A percentile compares a stretch with the other conserved stretches of the same genome.
Conservation (phyloP, 2,797 vertebrate species). For the Rhinogobio ventralis region DNA sequence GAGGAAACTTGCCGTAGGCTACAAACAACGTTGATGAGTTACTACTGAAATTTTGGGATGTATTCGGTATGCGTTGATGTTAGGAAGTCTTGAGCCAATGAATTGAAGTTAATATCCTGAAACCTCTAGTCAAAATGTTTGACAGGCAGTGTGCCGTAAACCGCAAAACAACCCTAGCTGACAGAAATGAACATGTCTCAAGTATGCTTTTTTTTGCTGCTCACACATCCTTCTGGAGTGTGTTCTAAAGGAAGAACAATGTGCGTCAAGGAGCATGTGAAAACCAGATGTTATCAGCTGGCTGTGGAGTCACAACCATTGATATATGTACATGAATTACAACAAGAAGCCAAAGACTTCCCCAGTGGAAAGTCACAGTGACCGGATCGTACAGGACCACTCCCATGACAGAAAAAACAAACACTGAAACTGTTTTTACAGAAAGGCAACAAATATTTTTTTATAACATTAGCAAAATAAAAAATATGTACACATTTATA, state of each 20-base stretch:
- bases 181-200: not conserved
- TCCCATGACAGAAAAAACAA: conserved; percentile 19
- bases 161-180: not conserved
- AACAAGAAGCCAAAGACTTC: conserved; percentile 38
- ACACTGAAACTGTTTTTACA: not conserved
- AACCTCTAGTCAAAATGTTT: not conserved
- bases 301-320: conserved; percentile 20
- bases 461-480: not conserved
- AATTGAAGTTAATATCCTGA: not conserved
- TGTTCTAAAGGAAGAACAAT: conserved; percentile 60
- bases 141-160: not conserved
- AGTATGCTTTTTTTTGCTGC: not conserved
- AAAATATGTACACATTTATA: not conserved
- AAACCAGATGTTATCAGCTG: conserved; percentile 57
- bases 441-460: not conserved
- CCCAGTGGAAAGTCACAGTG: conserved; percentile 43
- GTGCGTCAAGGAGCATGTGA: conserved; percentile 60
- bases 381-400: conserved; percentile 1
- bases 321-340: conserved; percentile 37
- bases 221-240: conserved; percentile 36
- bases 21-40: not conserved
- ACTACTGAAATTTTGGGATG: not conserved
- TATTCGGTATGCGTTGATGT: not conserved
- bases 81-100: not conserved
- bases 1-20: conserved; percentile 12